Base-by-base conservation (phyloP, 64 coral and sea anemone species). In the Pocillopora damicornis region DNA sequence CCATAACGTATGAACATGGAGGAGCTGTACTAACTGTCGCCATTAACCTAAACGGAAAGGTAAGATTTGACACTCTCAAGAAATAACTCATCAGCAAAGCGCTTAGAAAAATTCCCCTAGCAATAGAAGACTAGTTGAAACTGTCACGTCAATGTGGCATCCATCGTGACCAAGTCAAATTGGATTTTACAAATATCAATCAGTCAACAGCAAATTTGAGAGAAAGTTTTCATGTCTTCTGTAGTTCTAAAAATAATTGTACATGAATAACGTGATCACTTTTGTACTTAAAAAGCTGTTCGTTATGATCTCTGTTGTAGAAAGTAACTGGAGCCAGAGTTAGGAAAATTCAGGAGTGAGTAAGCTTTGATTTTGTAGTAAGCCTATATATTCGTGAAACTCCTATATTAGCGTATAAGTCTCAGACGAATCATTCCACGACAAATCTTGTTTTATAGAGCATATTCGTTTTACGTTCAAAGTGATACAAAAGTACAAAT, bases 1-100 rank as follows among this genome's bases (percentile, higher is more conserved):
- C 97, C 59, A 92, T 95, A 8, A 93, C 97, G 1, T 93, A 99
- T 72, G 97, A 99, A 75, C 93, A 99, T 58, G 97, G 93, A 30
- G 97, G 97, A 67, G 74, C 82, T 17, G 97, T 99, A 13, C 86
- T 87, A 9, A 99, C 95, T 57, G 93, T 98, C 12, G 96, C 93
- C 9, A 73, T 95, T 34, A 92, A 94, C 61, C 61, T 98, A 9
- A 83, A 95, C 71, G 90, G 90, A 78, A 75, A 92, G 88, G 96
- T 98, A 77, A 9, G 62, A 76, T 22, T 14, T 51, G 5, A 35
- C 10, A 25, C n/a, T 79, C 17, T 17, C 25, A 14, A 51, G 42
- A 51, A 51, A 51, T 51, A 51, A 51, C 3, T 51, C 42, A 51
- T 51, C 16, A 77, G 35, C 61, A 11, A 59, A 51, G 42, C 42